These are phyloP conservation scores for Petroica traversi DNA, from an alignment of 2,113 vertebrate species.

Conservation along the genomic window DNA sequence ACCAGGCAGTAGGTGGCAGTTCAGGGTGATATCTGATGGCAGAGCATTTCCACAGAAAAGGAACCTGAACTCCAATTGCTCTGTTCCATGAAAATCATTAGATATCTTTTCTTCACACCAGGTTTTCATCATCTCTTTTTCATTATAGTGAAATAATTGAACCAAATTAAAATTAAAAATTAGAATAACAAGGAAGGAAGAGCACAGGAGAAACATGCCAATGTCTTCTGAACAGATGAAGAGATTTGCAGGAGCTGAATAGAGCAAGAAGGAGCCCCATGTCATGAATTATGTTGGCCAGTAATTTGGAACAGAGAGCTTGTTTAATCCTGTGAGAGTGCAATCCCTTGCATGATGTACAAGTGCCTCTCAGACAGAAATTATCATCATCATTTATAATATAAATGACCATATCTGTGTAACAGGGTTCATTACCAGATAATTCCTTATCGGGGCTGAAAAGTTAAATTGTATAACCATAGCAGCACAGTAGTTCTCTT, in stretches of 20 bases:
- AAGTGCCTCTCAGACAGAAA: background rate
- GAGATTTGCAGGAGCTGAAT: background rate
- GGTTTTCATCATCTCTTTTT: background rate
- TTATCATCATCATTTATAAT: conserved; percentile 15
- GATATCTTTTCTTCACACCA: background rate
- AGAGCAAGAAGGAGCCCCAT: background rate
- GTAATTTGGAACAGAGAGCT: background rate
- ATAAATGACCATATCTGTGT: background rate
- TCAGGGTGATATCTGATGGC: background rate
- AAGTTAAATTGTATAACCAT: background rate
- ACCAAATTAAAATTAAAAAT: background rate
- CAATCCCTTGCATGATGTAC: background rate
- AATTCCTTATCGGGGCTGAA: conserved; percentile 14
- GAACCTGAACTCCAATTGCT: background rate
- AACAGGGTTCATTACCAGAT: background rate
- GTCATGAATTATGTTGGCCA: background rate
- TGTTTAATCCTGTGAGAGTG: background rate
- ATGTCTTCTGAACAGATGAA: background rate
- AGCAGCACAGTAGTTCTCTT: background rate
- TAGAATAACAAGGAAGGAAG: background rate
- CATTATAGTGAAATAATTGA: background rate
- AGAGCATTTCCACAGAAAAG: background rate
- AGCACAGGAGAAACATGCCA: background rate
- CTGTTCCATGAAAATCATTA: background rate
- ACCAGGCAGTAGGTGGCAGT: background rate